Evolutionary conservation across 2,797 vertebrate genomes (phyloP).

Genomic region (Pteropus rufus): DNA sequence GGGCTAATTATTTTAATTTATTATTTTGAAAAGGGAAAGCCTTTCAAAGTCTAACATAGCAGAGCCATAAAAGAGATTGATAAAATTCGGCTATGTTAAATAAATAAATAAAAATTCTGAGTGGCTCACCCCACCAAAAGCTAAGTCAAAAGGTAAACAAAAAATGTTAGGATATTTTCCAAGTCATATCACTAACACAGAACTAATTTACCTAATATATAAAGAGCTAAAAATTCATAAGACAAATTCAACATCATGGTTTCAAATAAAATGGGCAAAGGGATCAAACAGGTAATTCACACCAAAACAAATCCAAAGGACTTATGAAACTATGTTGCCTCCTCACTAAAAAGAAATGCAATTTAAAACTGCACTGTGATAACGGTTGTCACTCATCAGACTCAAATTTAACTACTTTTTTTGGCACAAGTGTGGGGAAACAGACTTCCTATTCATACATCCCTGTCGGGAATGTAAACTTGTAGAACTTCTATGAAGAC

Average conservation of each 20-base stretch:
- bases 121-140: not conserved
- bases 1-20: slow-evolving; percentile 1
- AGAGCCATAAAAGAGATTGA: not conserved
- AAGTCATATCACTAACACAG: not conserved
- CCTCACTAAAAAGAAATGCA: not conserved
- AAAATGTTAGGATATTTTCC: not conserved
- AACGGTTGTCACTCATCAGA: not conserved
- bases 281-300: not conserved
- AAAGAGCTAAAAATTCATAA: not conserved
- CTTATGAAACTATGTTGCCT: not conserved
- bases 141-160: not conserved
- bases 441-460: not conserved
- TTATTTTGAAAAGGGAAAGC: not conserved
- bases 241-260: not conserved
- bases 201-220: not conserved
- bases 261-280: slow-evolving; percentile 31
- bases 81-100: not conserved
- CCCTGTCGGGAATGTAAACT: not conserved
- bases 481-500: not conserved
- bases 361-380: not conserved
- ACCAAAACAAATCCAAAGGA: not conserved
- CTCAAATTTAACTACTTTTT: not conserved
- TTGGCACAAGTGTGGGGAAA: not conserved
- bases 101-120: not conserved
- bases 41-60: not conserved